Evolutionary conservation across 92 coral and sea anemone genomes (phyloP).

Genomic region (Bergia puertoricense): DNA sequence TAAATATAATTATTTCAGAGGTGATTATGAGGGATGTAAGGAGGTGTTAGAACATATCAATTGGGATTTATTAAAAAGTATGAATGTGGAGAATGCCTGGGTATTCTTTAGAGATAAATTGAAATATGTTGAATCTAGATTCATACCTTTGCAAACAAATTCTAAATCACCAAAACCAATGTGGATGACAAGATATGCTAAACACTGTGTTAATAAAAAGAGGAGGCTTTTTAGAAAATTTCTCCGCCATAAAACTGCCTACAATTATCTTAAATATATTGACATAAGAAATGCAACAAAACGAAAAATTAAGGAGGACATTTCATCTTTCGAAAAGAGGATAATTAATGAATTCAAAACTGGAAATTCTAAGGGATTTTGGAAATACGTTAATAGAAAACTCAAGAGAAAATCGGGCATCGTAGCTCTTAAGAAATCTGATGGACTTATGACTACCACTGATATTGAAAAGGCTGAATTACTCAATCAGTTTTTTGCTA

Average conservation of each 20-base stretch:
- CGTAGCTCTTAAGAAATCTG: neutral
- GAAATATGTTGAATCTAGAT: neutral
- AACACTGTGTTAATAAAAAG: neutral
- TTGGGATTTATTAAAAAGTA: neutral
- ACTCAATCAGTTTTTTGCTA: neutral
- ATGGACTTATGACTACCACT: neutral
- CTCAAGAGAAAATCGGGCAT: neutral
- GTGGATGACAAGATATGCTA: neutral
- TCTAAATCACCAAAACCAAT: neutral
- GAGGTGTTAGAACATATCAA: neutral
- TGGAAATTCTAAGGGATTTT: neutral
- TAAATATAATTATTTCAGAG: neutral
- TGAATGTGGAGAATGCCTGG: neutral
- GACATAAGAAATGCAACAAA: neutral
- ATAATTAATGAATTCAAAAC: no score
- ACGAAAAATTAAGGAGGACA: neutral
- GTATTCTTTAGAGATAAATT: neutral
- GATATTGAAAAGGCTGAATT: neutral
- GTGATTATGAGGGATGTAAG: neutral
- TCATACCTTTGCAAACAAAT: neutral
- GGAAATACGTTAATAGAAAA: neutral
- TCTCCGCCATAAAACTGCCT: neutral
- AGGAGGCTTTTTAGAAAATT: neutral
- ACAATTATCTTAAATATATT: neutral
- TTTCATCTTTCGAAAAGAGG: neutral